Evolutionary conservation across 1,140 invertebrate species (phyloP), one percentile per base, ranked within the genome.

Genomic region (Helicoverpa zea): DNA sequence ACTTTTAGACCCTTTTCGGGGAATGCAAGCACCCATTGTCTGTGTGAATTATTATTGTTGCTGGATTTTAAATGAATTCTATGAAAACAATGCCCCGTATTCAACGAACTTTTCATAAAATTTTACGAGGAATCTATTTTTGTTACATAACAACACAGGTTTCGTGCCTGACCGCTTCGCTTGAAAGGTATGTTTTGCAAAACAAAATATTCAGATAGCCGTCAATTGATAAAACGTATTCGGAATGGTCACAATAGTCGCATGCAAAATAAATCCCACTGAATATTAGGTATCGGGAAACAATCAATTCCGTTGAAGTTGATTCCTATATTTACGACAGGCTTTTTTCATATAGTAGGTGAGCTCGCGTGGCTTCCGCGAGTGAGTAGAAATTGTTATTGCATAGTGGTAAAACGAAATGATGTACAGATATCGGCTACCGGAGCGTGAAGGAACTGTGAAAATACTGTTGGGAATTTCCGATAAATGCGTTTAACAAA

Each of bases 281-380:
- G 54, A 58, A 73, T 58, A 73, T 73, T 73, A 73, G 54, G 52
- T 73, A 73, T 58, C 52, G 70, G 52, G 52, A 73, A 73, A 73
- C 70, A 73, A 58, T 73, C 52, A 73, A 73, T 73, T 58, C 52
- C 49, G 18, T 58, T 73, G 14, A 51, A 58, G 70, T 73, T 73
- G 35, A 73, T 73, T 73, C 70, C 54, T 73, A 73, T 73, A 73
- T 73, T 73, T 58, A 73, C 43, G 52, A 58, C 9, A 35, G 13
- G 70, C 12, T 29, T 73, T 68, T 51, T 58, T 12, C 10, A 9
- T 52, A 35, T 29, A 52, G 47, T 29, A 56, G 4, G 30, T n/a
- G 14, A 66, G 54, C 52, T 58, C 70, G 52, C 70, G 35, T 58
- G 70, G 29, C 29, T 73, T 56, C 47, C 52, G 54, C 29, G 52